Conservation (phyloP, 2,888 invertebrate species). For the Acronicta aceris region DNA sequence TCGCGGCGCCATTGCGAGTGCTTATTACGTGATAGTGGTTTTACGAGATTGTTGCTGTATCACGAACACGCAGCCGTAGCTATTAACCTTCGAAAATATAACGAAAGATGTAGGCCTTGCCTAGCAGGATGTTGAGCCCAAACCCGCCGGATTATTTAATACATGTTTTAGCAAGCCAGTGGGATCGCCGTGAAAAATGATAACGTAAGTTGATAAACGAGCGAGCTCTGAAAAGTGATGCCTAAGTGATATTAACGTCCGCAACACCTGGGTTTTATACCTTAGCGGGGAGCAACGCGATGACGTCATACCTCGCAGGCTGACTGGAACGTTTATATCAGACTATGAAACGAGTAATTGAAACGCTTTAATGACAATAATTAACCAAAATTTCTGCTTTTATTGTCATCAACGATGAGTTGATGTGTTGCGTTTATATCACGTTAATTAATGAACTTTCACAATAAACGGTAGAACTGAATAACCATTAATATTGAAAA, state of each 20-base stretch:
- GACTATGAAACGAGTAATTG: conserved; percentile 21
- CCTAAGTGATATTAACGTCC: conserved; percentile 12
- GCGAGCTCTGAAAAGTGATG: conserved; percentile 1
- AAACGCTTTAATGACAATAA: conserved; percentile 18
- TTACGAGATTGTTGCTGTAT: background rate
- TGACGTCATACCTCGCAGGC: conserved; percentile 3
- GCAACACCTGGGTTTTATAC: conserved; percentile 11
- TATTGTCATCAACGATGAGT: background rate
- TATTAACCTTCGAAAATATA: background rate
- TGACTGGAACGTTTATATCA: background rate
- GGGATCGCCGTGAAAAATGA: conserved; percentile 9
- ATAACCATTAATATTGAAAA: background rate
- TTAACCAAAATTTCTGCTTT: conserved; percentile 15
- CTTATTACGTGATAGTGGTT: background rate
- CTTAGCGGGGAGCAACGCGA: background rate
- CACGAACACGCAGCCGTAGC: background rate
- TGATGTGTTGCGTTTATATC: background rate
- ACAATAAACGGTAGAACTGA: background rate
- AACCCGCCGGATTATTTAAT: conserved; percentile 16
- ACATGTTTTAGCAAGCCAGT: background rate
- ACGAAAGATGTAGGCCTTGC: background rate
- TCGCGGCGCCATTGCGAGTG: background rate
- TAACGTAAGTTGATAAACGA: conserved; percentile 16
- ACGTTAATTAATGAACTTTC: background rate
- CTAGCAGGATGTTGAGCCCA: background rate